phyloP scores from a whole-genome alignment of 2,797 vertebrate species.

The Periparus ater region DNA sequence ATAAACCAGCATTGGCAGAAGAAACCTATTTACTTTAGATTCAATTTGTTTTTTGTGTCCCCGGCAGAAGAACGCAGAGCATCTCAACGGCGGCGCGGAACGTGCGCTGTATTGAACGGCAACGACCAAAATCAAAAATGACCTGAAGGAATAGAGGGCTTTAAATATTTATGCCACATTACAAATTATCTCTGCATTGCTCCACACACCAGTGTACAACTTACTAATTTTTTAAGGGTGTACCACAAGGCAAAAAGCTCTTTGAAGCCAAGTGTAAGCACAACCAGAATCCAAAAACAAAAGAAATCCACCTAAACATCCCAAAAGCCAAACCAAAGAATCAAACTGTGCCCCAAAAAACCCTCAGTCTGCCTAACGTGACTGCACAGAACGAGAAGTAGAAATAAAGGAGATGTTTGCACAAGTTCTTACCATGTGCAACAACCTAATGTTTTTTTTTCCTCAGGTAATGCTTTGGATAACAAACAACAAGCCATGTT shows the following conservation, averaged over 20 bases:
- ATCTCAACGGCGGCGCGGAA: rapidly evolving
- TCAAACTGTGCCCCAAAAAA: neutral
- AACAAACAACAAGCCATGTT: rapidly evolving
- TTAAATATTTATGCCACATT: conserved; percentile 48
- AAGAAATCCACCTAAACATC: neutral
- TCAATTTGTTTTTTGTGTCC: conserved; percentile 23
- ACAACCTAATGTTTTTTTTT: rapidly evolving
- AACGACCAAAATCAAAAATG: conserved; percentile 4
- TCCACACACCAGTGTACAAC: neutral
- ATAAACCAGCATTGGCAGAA: conserved; percentile 6
- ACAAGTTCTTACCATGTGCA: neutral
- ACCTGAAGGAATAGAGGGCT: neutral
- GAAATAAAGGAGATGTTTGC: neutral
- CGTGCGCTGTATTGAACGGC: rapidly evolving
- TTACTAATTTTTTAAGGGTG: conserved; percentile 1
- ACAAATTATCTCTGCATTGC: conserved; percentile 1
- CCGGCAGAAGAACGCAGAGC: neutral
- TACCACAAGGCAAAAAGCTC: neutral
- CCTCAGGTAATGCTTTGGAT: neutral
- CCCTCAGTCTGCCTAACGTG: neutral
- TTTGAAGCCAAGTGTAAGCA: neutral
- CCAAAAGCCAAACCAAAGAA: neutral
- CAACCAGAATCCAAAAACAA: neutral
- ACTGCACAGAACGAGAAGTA: neutral
- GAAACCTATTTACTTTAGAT: conserved; percentile 41